Base-by-base conservation (phyloP, 1,140 invertebrate species). In the Bombus huntii region DNA sequence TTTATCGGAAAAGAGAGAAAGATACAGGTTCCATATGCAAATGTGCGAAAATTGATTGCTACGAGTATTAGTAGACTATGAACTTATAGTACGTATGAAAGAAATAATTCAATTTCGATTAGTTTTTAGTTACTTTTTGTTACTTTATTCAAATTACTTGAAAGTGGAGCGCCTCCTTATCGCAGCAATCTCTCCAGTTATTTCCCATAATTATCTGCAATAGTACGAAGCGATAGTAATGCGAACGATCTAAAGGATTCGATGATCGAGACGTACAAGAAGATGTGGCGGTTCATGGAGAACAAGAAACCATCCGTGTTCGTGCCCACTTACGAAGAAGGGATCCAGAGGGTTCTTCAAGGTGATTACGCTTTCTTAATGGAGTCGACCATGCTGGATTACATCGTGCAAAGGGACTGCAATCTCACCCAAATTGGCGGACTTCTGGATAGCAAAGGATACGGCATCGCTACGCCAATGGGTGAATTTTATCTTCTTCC, bases 331-430 rank as follows among this genome's bases (percentile, higher is more conserved):
- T 97, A 98, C 90, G 96, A 97, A 89, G 97, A 98, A 93, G 98
- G 98, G 37, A 96, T 99, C 92, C 93, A 97, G 92, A 90, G 97
- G 94, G 96, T 99, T 92, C 93, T 97, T 28, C 96, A 97, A 91
- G 94, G 97, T 39, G 97, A 98, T 93, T 99, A 99, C 93, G 98
- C 98, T 6, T 99, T 98, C 93, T 96, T 99, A 2, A 98, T 99
- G 98, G 98, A 99, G 94, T 99, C 98, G 0, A 98, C 98, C 6
- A 98, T 98, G 96, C 96, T 99, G 59, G 98, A 99, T 93, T 99
- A 98, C 92, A 97, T 97, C 79, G 97, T 98, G 6, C 98, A 99
- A 92, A 96, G 98, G 88, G 97, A 99, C 91, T 99, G 98, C 94
- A 98, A 99, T 93, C 96, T 99, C 34, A 99, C 98, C 39, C 98